Percentiles rank a stretch among this genome's conserved stretches.
Evolutionary conservation across 2,888 invertebrate genomes (phyloP).

Genomic region (Elmis aenea): DNA sequence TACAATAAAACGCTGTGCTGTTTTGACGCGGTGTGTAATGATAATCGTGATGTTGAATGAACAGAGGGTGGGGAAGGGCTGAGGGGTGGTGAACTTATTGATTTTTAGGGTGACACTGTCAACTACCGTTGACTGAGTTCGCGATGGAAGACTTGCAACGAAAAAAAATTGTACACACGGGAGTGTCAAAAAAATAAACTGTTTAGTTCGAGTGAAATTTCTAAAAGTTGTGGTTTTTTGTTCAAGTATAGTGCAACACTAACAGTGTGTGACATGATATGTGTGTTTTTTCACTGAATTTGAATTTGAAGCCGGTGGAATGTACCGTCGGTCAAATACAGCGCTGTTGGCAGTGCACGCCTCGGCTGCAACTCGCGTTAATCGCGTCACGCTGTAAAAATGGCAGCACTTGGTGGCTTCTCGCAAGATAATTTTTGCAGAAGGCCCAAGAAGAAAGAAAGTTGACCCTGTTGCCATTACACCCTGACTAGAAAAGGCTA

Average conservation of each 20-base stretch:
- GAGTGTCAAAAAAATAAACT: conserved; percentile 34
- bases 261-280: conserved; percentile 28
- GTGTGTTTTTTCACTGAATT: conserved; percentile 39
- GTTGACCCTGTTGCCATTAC: conserved; percentile 51
- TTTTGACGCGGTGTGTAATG: conserved; percentile 39
- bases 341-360: conserved; percentile 39
- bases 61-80: conserved; percentile 46
- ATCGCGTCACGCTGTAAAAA: conserved; percentile 48
- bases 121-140: conserved; percentile 53
- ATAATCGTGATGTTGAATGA: conserved; percentile 45
- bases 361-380: conserved; percentile 42
- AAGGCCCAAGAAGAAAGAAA: conserved; percentile 53
- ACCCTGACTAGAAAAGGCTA: conserved; percentile 40
- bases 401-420: conserved; percentile 49
- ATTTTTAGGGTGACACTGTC: conserved; percentile 65
- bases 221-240: conserved; percentile 8
- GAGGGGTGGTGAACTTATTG: conserved; percentile 56
- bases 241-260: conserved; percentile 23
- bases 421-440: conserved; percentile 50
- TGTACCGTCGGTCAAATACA: conserved; percentile 39
- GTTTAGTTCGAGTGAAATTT: background rate
- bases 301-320: conserved; percentile 45
- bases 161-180: conserved; percentile 47
- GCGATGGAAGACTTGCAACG: conserved; percentile 50
- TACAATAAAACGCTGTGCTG: conserved; percentile 13